Base-by-base conservation (phyloP, 2,113 vertebrate species). In the Falco punctatus region DNA sequence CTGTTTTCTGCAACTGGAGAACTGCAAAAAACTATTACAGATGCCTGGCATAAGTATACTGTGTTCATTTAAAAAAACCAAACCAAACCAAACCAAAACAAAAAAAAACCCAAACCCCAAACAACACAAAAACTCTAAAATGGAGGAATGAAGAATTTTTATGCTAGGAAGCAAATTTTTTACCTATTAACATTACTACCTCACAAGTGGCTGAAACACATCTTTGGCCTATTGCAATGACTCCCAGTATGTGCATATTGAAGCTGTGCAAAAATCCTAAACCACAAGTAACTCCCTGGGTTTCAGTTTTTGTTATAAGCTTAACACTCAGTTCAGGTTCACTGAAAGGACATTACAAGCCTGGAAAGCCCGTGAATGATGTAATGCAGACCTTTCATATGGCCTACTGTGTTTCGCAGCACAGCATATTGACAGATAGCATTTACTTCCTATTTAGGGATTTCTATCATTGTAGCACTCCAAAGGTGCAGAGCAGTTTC, bases 341-440 rank as follows among this genome's bases (percentile, higher is more conserved):
- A 97, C 67, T 82, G 92, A 96, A 95, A 97, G 97, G 97, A 85
- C 94, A 97, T 94, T 91, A 91, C 24, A 94, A 92, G 81, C 54
- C 70, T 97, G 58, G 89, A 77, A 97, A 96, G 66, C 80, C 86
- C 86, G 73, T 0, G 1, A 87, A 84, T 92, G 94, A 97, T 90
- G 92, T 95, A 88, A 95, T 82, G 49, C 84, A 87, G 74, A 77
- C 40, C 58, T 81, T 62, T 96, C 30, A 58, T 30, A 20, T 1
- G 6, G 77, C 65, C 67, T 83, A 66, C 77, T 28, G 48, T 71
- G 23, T 58, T 90, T 55, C 69, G 64, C 48, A 54, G 54, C 66
- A 59, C 33, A 59, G 86, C 11, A 28, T 42, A 79, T 17, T 62
- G 80, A 86, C 49, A 91, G 83, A 75, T 24, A 88, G 64, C n/a